Evolutionary conservation across 2,888 invertebrate species (phyloP), one percentile per base, ranked within the genome.

Genomic region (Rhagium mordax): DNA sequence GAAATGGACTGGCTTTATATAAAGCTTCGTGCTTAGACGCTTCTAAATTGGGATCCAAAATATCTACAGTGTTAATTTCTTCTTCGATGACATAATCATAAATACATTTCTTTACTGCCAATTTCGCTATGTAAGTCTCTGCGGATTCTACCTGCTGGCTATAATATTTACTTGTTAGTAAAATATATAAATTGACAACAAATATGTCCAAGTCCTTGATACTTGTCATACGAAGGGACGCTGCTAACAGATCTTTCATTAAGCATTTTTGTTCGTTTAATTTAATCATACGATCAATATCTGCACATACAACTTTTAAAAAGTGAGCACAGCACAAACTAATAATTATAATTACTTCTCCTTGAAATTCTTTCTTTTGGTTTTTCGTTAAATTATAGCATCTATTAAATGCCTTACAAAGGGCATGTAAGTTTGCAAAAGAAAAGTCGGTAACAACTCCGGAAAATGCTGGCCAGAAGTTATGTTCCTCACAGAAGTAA

Each of bases 351-450:
- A n/a, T n/a, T n/a, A n/a, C n/a, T n/a, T n/a, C n/a, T n/a, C n/a
- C n/a, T n/a, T n/a, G n/a, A n/a, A n/a, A n/a, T n/a, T n/a, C n/a
- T n/a, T n/a, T n/a, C 15, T 49, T 1, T 16, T 49, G 16, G 2
- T n/a, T 16, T 49, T 49, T 49, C 16, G 16, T 49, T 49, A 49
- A 49, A 15, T 49, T 13, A 5, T 4, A 49, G 49, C 53, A 51
- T 18, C 60, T 66, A 41, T 76, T 78, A 18, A 70, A 75, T 13
- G 62, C 61, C 24, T 61, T 68, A 8, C 41, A 70, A 27, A 75
- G 60, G 15, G 74, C 78, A 66, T 79, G 77, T 4, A 78, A 18
- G 49, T 65, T 74, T 0, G 76, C 78, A 64, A 77, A 78, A 5
- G 59, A 59, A 59, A 59, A 59, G n/a, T 59, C 59, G 1, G 33